A percentile compares a stretch with the other conserved stretches of the same genome.
Evolutionary conservation across 2,113 vertebrate species (phyloP).

Genomic region (Lophius piscatorius): DNA sequence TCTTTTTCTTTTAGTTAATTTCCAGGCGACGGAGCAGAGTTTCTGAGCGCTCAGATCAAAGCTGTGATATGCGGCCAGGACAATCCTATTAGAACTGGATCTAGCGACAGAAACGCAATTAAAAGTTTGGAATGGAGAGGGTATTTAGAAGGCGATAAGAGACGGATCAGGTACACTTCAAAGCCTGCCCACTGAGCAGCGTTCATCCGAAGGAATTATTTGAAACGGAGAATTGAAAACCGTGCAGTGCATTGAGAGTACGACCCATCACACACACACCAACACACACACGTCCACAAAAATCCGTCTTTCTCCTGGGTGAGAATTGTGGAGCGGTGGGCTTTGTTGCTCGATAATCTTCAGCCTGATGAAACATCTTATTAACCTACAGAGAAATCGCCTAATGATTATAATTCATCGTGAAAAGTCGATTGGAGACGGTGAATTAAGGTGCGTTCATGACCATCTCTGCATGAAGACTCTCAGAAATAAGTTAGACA

Average conservation of each 20-base stretch:
- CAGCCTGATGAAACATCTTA: conserved; percentile 38
- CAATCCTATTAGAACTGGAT: conserved; percentile 71
- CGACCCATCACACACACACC: not conserved
- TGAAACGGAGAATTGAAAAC: conserved; percentile 52
- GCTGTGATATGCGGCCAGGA: conserved; percentile 58
- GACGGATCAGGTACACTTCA: conserved; percentile 73
- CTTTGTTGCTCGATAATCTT: conserved; percentile 34
- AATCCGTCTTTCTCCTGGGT: conserved; percentile 23
- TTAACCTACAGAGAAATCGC: conserved; percentile 27
- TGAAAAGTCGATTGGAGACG: not conserved
- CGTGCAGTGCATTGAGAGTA: conserved; percentile 59
- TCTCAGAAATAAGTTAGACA: not conserved
- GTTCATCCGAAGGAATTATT: conserved; percentile 70
- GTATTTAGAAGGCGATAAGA: conserved; percentile 65
- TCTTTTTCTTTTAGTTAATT: conserved; percentile 45
- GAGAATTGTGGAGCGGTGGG: conserved; percentile 37
- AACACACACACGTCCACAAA: not conserved
- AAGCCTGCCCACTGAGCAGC: conserved; percentile 57
- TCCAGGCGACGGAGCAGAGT: conserved; percentile 59
- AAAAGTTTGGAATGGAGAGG: conserved; percentile 71
- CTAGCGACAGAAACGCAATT: conserved; percentile 74
- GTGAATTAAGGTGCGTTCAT: not conserved
- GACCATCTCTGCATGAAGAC: too few species aligned
- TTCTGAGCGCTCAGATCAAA: conserved; percentile 60
- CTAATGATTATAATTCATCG: not conserved